A percentile compares a stretch with the other conserved stretches of the same genome.
phyloP scores from a whole-genome alignment of 2,888 invertebrate genomes.

The Apamea crenata region DNA sequence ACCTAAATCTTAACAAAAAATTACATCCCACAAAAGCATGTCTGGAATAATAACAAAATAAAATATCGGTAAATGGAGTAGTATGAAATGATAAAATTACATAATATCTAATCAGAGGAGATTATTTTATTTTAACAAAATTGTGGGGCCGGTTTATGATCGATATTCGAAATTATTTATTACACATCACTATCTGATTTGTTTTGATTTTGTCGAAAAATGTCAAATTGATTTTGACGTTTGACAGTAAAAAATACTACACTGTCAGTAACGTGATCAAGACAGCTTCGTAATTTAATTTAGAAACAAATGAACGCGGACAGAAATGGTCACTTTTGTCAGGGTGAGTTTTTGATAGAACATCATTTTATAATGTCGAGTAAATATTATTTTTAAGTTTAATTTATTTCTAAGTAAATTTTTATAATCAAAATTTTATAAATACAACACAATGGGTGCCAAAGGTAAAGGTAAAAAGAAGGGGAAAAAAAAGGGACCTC shows the following conservation, averaged over 20 bases:
- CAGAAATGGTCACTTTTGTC: slow-evolving; percentile 34
- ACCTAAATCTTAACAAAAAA: not conserved
- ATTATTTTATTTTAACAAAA: not conserved
- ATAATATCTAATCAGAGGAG: not conserved
- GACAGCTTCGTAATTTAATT: slow-evolving; percentile 55
- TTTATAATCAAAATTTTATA: slow-evolving; percentile 58
- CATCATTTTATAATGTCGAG: slow-evolving; percentile 79
- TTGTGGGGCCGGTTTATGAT: not conserved
- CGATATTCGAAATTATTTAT: not conserved
- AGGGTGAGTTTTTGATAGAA: slow-evolving; percentile 78
- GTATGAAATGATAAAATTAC: not conserved
- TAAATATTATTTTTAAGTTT: slow-evolving; percentile 72
- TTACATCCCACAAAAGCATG: not conserved
- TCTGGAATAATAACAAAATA: not conserved
- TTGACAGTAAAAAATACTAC: not conserved
- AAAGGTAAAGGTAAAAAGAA: slow-evolving; percentile 76
- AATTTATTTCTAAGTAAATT: slow-evolving; percentile 68
- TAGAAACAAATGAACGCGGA: slow-evolving; percentile 68
- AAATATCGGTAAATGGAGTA: not conserved
- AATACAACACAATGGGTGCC: slow-evolving; percentile 77
- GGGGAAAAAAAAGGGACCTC: slow-evolving; percentile 78
- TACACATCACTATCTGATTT: slow-evolving; percentile 34
- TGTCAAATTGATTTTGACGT: slow-evolving; percentile 42
- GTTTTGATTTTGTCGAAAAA: slow-evolving; percentile 6
- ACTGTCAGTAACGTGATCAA: not conserved